phyloP scores from a whole-genome alignment of 2,888 invertebrate genomes.

The Adineta ricciae region DNA sequence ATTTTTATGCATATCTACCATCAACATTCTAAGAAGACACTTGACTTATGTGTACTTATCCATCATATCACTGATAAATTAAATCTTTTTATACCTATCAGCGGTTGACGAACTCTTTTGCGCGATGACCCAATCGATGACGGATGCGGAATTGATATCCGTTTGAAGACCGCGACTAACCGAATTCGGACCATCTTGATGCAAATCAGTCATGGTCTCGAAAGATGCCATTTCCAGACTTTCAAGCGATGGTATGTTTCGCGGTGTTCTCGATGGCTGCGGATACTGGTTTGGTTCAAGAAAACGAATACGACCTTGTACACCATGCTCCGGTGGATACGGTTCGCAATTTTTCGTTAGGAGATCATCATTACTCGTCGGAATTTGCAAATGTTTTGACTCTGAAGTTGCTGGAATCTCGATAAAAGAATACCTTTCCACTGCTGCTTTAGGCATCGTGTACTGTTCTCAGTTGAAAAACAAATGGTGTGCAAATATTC shows the following conservation, averaged over 20 bases:
- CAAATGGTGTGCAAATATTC: not conserved
- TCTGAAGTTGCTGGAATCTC: not conserved
- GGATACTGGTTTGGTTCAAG: not conserved
- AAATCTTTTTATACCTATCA: not conserved
- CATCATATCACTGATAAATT: constrained; percentile 13
- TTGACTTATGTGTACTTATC: constrained; percentile 7
- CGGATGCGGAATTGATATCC: not conserved
- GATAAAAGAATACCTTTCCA: not conserved
- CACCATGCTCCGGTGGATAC: not conserved
- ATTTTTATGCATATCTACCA: not conserved
- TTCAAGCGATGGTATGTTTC: not conserved
- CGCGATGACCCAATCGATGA: not conserved
- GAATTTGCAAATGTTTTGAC: not conserved
- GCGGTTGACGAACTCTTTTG: not conserved
- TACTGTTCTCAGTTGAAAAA: not conserved
- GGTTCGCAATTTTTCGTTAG: not conserved
- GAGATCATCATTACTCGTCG: not conserved
- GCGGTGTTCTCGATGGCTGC: not conserved
- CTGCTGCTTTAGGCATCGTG: not conserved
- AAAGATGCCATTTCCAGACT: not conserved
- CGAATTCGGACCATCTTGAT: not conserved
- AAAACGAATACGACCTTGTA: not conserved
- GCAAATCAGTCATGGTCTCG: not conserved
- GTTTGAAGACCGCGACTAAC: constrained; percentile 18
- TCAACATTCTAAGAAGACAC: not conserved